A percentile compares a stretch with the other conserved stretches of the same genome.
phyloP scores from a whole-genome alignment of 2,888 invertebrate genomes.

The Steinernema scapterisci region DNA sequence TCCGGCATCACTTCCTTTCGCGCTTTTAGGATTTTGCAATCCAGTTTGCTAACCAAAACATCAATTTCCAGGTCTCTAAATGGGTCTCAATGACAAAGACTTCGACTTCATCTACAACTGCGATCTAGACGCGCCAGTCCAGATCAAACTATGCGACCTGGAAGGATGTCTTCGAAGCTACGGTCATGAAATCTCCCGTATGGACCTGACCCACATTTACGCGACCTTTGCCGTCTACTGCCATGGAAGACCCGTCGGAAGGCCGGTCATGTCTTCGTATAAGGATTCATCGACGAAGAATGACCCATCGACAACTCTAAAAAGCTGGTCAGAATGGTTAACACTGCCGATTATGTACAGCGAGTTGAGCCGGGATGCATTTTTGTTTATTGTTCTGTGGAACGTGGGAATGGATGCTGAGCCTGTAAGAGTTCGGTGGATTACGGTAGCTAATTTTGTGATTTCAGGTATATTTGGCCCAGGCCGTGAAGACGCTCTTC shows the following conservation, averaged over 20 bases:
- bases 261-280: slow-evolving; percentile 58
- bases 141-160: slow-evolving; percentile 43
- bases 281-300: slow-evolving; percentile 41
- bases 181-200: slow-evolving; percentile 38
- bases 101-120: slow-evolving; percentile 41
- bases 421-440: slow-evolving; percentile 20
- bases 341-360: slow-evolving; percentile 60
- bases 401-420: slow-evolving; percentile 40
- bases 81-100: slow-evolving; percentile 32
- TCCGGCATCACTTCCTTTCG: no score
- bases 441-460: slow-evolving; percentile 31
- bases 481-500: slow-evolving; percentile 88
- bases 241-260: slow-evolving; percentile 54
- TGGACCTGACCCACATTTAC: slow-evolving; percentile 18
- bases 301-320: slow-evolving; percentile 41
- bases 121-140: slow-evolving; percentile 42
- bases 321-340: slow-evolving; percentile 62
- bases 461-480: slow-evolving; percentile 79
- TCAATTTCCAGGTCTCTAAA: neutral
- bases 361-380: slow-evolving; percentile 60
- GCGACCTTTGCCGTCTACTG: slow-evolving; percentile 50
- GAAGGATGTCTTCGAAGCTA: slow-evolving; percentile 38
- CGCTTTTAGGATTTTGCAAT: neutral
- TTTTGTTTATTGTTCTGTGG: slow-evolving; percentile 62
- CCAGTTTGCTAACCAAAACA: no score